Evolutionary conservation across 2,888 invertebrate species (phyloP), one percentile per base, ranked within the genome.

Genomic region (Conistra vaccinii): DNA sequence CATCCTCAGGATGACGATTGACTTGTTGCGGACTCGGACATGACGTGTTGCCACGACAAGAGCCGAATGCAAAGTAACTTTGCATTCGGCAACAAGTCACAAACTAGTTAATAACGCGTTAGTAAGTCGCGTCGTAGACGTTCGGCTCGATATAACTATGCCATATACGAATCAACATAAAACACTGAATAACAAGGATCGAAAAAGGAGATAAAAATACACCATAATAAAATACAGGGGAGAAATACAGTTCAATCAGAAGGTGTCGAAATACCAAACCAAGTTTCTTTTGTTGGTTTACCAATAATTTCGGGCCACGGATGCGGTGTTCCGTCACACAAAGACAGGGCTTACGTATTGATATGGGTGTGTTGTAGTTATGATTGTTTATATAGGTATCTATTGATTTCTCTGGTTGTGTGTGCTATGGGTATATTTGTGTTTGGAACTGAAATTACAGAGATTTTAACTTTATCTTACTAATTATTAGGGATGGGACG

Each of bases 261-360:
- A 32, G 10, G 65, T 61, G 77, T 83, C 78, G 32, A 26, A 78
- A 77, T 63, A 68, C 63, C 62, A 58, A 77, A 70, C 69, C 35
- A 3, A 66, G 29, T 66, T 65, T 57, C 61, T 71, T 80, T 84
- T 71, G 74, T 67, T 58, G 23, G 35, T 67, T 32, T 61, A 35
- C 63, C 60, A 78, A 69, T 84, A 78, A 71, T 71, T 80, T 70
- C 55, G 23, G 35, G 39, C 17, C 14, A 35, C 60, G 53, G 29
- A 67, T 68, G 61, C 26, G 6, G 48, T 58, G 45, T 67, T 60
- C n/a, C 1, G 26, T 39, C 35, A 29, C 45, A 74, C 67, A 70
- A 73, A 72, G 48, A 35, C 3, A n/a, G 48, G 14, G 17, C 9
- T 57, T 48, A 55, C 17, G 9, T 62, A 29, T 58, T 35, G 7